Percentiles rank a stretch among this genome's conserved stretches.
Evolutionary conservation across 1,140 invertebrate genomes (phyloP).

Genomic region (Drosophila repletoides): DNA sequence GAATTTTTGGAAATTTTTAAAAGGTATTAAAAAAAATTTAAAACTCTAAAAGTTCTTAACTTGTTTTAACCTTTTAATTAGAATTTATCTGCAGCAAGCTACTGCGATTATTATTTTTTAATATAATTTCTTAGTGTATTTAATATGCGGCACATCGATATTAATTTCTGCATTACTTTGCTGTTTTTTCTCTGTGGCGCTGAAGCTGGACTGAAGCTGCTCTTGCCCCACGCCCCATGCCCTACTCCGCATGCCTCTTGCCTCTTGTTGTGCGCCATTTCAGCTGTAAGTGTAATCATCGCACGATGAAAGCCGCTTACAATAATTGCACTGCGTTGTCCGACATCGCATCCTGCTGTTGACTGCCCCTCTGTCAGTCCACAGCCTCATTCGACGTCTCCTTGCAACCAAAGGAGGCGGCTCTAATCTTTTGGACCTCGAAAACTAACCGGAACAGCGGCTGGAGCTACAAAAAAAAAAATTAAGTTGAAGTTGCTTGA

Average conservation of each 20-base stretch:
- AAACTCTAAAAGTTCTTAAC: too few relatives aligned
- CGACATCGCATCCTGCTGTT: conserved; percentile 50
- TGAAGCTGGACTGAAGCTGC: background rate
- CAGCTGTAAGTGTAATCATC: conserved; percentile 79
- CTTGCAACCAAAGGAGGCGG: background rate
- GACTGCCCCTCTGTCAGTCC: background rate
- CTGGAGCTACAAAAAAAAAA: too few relatives aligned
- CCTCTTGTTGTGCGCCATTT: conserved; percentile 63
- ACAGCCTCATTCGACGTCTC: background rate
- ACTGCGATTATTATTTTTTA: too few relatives aligned
- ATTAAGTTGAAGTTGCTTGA: background rate
- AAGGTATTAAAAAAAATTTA: too few relatives aligned
- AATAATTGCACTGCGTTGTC: conserved; percentile 76
- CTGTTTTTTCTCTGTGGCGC: background rate
- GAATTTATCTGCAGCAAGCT: too few relatives aligned
- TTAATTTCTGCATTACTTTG: background rate
- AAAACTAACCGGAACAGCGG: conserved; percentile 6
- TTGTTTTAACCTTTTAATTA: too few relatives aligned
- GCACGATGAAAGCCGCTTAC: conserved; percentile 79
- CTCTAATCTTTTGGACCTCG: background rate
- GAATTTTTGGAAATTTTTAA: too few relatives aligned
- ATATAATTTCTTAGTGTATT: too few relatives aligned
- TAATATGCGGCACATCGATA: background rate
- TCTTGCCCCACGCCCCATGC: too few relatives aligned
- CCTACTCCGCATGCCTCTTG: too few relatives aligned